Evolutionary conservation across 1,140 invertebrate genomes (phyloP).

Genomic region (Cydia strobilella): DNA sequence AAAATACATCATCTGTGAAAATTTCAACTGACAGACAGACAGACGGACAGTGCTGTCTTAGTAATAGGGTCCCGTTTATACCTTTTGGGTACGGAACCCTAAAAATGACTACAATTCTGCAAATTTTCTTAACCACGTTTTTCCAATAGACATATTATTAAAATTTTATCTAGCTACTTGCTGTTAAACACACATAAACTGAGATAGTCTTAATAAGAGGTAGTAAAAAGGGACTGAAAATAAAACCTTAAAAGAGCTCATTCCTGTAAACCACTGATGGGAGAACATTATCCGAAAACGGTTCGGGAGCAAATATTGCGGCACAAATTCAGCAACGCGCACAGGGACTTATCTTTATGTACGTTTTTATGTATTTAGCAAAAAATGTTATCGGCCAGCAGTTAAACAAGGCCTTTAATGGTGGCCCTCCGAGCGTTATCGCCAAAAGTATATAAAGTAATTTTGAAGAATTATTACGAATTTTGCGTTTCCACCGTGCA

Average conservation of each 20-base stretch:
- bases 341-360: constrained; percentile 68
- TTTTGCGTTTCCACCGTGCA: constrained; percentile 43
- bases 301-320: constrained; percentile 61
- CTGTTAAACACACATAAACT: background rate
- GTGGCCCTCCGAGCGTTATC: constrained; percentile 55
- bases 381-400: constrained; percentile 64
- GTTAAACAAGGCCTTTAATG: constrained; percentile 59
- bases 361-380: constrained; percentile 69
- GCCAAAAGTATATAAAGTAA: constrained; percentile 62
- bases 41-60: too few species aligned
- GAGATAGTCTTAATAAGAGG: background rate
- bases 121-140: too few species aligned
- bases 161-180: background rate
- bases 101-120: too few species aligned
- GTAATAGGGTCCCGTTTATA: too few species aligned
- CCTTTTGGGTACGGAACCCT: too few species aligned
- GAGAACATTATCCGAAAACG: constrained; percentile 64
- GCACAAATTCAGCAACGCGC: constrained; percentile 54
- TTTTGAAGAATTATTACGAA: constrained; percentile 63
- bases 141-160: background rate
- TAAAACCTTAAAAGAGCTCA: constrained; percentile 56
- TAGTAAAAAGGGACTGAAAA: constrained; percentile 49
- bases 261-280: constrained; percentile 66
- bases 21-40: too few species aligned
- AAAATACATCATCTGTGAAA: too few species aligned